Evolutionary conservation across 2,888 invertebrate species (phyloP).

Genomic region (Thymelicus sylvestris): DNA sequence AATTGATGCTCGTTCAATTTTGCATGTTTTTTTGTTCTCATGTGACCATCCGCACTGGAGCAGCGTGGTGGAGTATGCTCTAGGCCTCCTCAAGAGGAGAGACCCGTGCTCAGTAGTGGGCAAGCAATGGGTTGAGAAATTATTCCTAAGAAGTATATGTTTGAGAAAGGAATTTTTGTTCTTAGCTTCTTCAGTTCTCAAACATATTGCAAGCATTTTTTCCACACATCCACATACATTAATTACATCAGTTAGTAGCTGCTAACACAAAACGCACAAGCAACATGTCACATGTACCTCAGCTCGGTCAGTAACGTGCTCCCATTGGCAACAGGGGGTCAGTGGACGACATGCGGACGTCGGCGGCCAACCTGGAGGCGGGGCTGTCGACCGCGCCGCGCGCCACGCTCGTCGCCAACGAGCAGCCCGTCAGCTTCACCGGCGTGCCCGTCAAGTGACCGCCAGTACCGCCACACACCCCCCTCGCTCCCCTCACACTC

Average conservation of each 20-base stretch:
- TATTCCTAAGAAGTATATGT: too few species aligned
- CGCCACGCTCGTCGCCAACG: slow-evolving; percentile 91
- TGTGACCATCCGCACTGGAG: too few species aligned
- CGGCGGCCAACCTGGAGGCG: slow-evolving; percentile 83
- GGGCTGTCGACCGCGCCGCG: slow-evolving; percentile 84
- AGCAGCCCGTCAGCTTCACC: slow-evolving; percentile 91
- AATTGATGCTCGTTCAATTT: too few species aligned
- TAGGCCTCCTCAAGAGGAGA: too few species aligned
- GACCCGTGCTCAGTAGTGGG: too few species aligned
- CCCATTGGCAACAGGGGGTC: slow-evolving; percentile 86
- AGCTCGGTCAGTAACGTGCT: neutral
- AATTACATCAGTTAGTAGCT: too few species aligned
- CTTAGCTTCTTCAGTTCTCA: too few species aligned
- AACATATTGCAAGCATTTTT: neutral
- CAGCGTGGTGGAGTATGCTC: too few species aligned
- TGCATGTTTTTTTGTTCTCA: too few species aligned
- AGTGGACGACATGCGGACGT: slow-evolving; percentile 91
- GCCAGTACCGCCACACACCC: slow-evolving; percentile 47
- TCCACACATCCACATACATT: neutral
- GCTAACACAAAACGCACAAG: neutral
- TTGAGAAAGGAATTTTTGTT: too few species aligned
- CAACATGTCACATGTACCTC: neutral
- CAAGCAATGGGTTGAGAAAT: too few species aligned
- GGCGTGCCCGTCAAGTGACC: slow-evolving; percentile 83
- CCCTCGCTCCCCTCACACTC: neutral